Percentiles rank a stretch among this genome's conserved stretches.
Conservation (phyloP, 1,140 invertebrate genomes). For the Camponotus vicinus region DNA sequence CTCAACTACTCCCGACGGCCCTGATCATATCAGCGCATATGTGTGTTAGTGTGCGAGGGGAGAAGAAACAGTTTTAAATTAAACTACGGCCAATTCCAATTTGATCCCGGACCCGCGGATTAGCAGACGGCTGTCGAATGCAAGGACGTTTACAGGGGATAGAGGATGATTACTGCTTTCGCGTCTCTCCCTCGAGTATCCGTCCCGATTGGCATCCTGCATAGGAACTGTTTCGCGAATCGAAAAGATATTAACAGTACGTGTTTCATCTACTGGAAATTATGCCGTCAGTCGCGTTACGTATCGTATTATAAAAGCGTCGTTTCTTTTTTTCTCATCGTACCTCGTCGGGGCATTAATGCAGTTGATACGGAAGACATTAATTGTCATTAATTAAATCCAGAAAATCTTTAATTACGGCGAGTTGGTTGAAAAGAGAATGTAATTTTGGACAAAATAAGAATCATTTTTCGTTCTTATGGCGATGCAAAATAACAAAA, state of each 20-base stretch:
- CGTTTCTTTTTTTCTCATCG: conserved; percentile 14
- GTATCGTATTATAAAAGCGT: conserved; percentile 40
- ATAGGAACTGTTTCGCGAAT: conserved; percentile 43
- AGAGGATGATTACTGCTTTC: conserved; percentile 41
- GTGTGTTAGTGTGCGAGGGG: conserved; percentile 33
- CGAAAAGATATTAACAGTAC: conserved; percentile 39
- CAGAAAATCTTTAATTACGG: conserved; percentile 62
- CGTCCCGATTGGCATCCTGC: not conserved
- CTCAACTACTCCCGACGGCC: not conserved
- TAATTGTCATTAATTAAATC: conserved; percentile 71
- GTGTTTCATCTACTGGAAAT: conserved; percentile 44
- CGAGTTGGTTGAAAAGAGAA: conserved; percentile 36
- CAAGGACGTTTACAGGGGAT: conserved; percentile 52
- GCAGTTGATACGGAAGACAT: conserved; percentile 11
- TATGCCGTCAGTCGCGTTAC: conserved; percentile 41
- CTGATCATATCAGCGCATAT: conserved; percentile 1
- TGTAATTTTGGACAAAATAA: conserved; percentile 39
- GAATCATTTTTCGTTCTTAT: conserved; percentile 28
- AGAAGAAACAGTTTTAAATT: conserved; percentile 75
- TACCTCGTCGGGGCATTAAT: conserved; percentile 38
- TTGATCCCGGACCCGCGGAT: conserved; percentile 72
- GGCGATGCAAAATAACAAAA: conserved; percentile 37
- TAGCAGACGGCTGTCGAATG: conserved; percentile 70
- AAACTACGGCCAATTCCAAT: conserved; percentile 78
- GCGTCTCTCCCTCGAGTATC: conserved; percentile 7